Evolutionary conservation across 2,888 invertebrate genomes (phyloP), one percentile per base, ranked within the genome.

Genomic region (Ormyrus pomaceus): DNA sequence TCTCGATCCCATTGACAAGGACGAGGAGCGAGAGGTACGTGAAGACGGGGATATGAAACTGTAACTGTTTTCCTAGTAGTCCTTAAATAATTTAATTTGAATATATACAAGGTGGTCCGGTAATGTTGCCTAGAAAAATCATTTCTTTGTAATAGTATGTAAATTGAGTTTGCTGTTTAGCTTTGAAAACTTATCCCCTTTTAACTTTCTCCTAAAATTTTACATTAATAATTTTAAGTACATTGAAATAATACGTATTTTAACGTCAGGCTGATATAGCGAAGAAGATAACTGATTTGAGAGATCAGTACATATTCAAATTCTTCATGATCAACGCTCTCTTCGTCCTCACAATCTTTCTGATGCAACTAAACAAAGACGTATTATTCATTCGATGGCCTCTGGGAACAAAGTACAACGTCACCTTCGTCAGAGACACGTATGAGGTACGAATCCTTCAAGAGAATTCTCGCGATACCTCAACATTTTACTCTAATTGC

Each of bases 261-360:
- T 34, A 34, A 34, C n/a, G 11, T 10, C 9, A 92, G 91, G 89
- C 88, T 79, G 88, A 90, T 82, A 91, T 91, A 61, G 90, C 91
- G 0, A 82, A 87, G 46, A 92, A 92, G 19, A 88, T 94, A 73
- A 91, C 91, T 68, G 92, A 92, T 56, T 89, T 94, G 70, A 88
- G 94, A 13, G 93, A 94, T 87, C 92, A 93, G 82, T 92, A 91
- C 55, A 91, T 93, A 11, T 92, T 93, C 83, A 92, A 91, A 83
- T 94, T 94, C 88, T 92, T 94, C 85, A 94, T 94, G 93, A 88
- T 94, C 73, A 95, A 95, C 88, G 92, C 93, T 66, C 90, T 94
- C 45, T 95, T 94, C 90, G 93, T 94, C 34, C 91, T 94, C 56
- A 92, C 93, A 64, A 92, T 95, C 1, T 93, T 94, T 84, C 91